Conservation (phyloP, 1,140 invertebrate species). For the Marisa cornuarietis region DNA sequence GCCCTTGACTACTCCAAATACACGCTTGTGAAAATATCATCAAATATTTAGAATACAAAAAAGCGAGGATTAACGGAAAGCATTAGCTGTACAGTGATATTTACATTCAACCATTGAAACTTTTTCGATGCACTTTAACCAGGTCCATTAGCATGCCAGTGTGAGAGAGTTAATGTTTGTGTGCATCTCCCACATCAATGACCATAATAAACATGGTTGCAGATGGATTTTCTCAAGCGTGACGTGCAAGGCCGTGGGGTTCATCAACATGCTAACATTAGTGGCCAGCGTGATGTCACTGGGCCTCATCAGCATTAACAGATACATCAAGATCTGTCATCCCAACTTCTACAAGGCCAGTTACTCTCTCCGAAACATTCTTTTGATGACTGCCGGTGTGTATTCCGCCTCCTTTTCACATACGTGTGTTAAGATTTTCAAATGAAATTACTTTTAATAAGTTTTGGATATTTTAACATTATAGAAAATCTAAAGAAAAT, state of each 20-base stretch:
- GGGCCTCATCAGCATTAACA: constrained; percentile 39
- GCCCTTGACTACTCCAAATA: background rate
- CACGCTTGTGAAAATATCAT: background rate
- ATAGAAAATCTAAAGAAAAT: too few species aligned
- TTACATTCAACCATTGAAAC: background rate
- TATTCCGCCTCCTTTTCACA: background rate
- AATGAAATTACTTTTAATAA: too few species aligned
- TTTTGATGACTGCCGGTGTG: constrained; percentile 25
- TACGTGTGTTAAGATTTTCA: too few species aligned
- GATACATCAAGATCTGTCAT: constrained; percentile 32
- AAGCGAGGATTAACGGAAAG: background rate
- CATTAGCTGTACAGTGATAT: background rate
- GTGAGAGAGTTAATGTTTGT: background rate
- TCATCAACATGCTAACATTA: constrained; percentile 43
- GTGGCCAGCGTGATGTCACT: constrained; percentile 42
- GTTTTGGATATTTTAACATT: too few species aligned
- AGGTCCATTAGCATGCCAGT: background rate
- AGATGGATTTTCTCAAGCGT: constrained; percentile 27
- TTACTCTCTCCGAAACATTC: constrained; percentile 16
- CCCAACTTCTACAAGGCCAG: constrained; percentile 6
- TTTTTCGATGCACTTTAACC: too few species aligned
- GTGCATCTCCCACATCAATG: background rate
- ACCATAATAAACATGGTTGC: background rate
- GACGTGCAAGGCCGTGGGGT: constrained; percentile 31
- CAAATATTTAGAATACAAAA: background rate